These are phyloP conservation scores for Yponomeuta plumbellus DNA, from an alignment of 2,888 invertebrate genomes.

Conservation along the genomic window DNA sequence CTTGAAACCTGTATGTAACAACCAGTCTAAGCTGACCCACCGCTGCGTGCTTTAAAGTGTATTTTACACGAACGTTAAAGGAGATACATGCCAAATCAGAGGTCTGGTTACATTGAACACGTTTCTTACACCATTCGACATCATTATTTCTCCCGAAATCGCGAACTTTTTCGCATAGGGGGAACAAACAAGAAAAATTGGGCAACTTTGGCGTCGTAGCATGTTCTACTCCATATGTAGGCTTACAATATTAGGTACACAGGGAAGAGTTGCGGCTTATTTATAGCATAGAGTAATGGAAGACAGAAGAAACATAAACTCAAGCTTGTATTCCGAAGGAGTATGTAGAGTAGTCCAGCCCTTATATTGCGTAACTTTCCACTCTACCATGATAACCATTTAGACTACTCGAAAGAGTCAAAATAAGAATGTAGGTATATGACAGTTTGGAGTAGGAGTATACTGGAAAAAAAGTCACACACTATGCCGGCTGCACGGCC, in stretches of 20 bases:
- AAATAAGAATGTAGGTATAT: no score
- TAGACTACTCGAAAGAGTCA: no score
- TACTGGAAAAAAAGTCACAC: no score
- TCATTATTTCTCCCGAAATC: neutral
- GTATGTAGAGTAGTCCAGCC: no score
- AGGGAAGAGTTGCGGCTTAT: neutral
- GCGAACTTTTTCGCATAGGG: neutral
- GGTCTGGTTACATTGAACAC: neutral
- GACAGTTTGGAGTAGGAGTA: no score
- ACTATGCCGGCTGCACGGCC: no score
- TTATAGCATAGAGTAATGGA: neutral
- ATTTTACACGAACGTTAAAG: neutral
- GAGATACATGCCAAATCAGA: neutral
- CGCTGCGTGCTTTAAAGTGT: neutral
- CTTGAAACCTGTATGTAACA: neutral
- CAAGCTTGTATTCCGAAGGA: neutral
- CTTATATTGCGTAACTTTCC: no score
- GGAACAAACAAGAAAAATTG: conserved; percentile 1
- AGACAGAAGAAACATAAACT: neutral
- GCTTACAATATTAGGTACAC: neutral
- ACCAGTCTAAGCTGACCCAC: neutral
- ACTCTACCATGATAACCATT: no score
- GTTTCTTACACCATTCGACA: neutral
- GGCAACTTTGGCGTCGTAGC: neutral
- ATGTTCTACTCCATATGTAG: neutral